phyloP scores from a whole-genome alignment of 2,113 vertebrate genomes.

The Oxygymnocypris stewartii region DNA sequence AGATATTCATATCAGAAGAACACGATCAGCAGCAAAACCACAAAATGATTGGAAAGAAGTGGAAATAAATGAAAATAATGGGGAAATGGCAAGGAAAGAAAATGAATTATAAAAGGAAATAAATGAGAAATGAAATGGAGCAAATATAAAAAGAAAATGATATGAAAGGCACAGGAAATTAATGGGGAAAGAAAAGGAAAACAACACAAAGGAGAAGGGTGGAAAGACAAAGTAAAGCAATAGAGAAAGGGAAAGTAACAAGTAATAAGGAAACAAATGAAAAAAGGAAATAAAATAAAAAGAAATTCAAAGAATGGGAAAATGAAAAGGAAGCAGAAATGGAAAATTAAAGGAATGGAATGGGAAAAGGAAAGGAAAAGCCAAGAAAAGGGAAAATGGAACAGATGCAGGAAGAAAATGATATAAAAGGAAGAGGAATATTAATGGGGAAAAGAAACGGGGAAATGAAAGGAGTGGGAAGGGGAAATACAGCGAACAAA shows the following conservation, averaged over 20 bases:
- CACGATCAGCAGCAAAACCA: conserved; percentile 74
- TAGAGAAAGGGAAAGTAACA: too few species aligned
- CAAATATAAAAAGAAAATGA: neutral
- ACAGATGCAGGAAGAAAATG: neutral
- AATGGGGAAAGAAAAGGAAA: neutral
- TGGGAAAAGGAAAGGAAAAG: neutral
- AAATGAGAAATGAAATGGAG: neutral
- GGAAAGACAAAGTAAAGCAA: neutral
- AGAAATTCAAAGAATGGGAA: neutral
- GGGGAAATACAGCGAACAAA: too few species aligned
- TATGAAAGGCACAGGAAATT: neutral
- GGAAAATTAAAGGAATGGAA: neutral
- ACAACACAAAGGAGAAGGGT: neutral
- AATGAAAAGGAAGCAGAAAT: neutral
- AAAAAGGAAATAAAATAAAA: neutral
- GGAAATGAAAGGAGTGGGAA: neutral
- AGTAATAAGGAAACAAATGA: too few species aligned
- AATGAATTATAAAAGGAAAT: neutral
- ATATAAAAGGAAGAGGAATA: neutral
- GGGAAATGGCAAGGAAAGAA: neutral
- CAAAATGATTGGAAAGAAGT: neutral
- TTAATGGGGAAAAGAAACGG: neutral
- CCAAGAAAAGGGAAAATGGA: neutral
- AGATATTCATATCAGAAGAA: conserved; percentile 82
- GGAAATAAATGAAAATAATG: neutral